Evolutionary conservation across 2,113 vertebrate genomes (phyloP).

Genomic region (Naja naja): DNA sequence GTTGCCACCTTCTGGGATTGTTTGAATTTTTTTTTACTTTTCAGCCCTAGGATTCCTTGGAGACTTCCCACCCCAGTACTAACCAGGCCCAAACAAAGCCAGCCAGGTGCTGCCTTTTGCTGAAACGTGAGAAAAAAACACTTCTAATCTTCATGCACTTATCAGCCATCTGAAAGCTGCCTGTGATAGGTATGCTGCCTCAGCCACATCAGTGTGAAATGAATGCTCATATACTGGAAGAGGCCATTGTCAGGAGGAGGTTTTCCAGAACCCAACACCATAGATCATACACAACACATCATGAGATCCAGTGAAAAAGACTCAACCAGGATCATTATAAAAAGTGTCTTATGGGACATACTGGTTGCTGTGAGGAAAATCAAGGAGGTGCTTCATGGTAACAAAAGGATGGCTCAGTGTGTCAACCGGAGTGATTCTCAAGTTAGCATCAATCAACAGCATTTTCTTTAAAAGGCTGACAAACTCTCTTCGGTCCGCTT

Average conservation of each 20-base stretch:
- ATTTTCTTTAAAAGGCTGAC: slow-evolving; percentile 96
- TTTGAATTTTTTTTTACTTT: neutral
- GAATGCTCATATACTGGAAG: neutral
- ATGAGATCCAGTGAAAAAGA: neutral
- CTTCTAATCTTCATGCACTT: neutral
- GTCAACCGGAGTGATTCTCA: slow-evolving; percentile 89
- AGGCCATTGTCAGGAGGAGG: neutral
- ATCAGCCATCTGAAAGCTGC: neutral
- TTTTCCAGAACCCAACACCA: neutral
- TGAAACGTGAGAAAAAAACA: neutral
- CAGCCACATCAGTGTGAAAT: neutral
- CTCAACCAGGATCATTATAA: neutral
- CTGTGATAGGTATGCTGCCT: too few species aligned
- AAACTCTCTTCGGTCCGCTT: slow-evolving; percentile 94
- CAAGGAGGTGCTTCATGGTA: slow-evolving; percentile 96
- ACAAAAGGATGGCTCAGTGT: slow-evolving; percentile 93
- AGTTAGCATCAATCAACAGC: slow-evolving; percentile 94
- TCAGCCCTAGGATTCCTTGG: neutral
- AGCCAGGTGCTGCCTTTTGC: neutral
- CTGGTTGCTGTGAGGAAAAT: slow-evolving; percentile 98
- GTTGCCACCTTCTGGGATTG: neutral
- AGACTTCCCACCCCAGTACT: neutral
- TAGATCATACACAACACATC: neutral
- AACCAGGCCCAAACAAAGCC: neutral
- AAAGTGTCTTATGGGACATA: slow-evolving; percentile 67